These are phyloP conservation scores for Amblyjoppa proteus DNA, from an alignment of 2,888 invertebrate species.

Conservation along the genomic window DNA sequence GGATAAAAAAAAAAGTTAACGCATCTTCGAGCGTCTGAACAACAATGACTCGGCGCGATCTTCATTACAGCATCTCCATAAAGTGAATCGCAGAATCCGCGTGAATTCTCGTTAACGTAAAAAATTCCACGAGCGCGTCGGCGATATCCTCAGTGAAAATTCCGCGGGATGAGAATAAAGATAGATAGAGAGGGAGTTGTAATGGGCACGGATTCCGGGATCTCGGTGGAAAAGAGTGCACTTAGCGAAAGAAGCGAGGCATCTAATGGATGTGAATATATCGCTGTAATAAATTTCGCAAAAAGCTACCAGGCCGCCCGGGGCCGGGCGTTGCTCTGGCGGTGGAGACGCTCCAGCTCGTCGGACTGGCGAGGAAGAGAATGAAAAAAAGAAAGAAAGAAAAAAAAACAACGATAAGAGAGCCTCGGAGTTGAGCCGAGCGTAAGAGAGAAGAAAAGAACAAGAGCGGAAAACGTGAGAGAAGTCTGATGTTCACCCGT, in stretches of 20 bases:
- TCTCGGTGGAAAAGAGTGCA: constrained; percentile 73
- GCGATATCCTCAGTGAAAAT: constrained; percentile 2
- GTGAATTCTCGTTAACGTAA: constrained; percentile 6
- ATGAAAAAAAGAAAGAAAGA: constrained; percentile 16
- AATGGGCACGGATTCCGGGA: constrained; percentile 69
- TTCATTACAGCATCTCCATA: constrained; percentile 21
- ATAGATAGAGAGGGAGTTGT: constrained; percentile 36
- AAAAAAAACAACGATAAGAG: constrained; percentile 50
- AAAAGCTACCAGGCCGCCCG: constrained; percentile 76
- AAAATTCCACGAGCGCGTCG: constrained; percentile 19
- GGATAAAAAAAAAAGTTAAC: background rate
- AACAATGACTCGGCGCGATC: background rate
- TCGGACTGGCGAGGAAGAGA: constrained; percentile 30
- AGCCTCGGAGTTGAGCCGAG: constrained; percentile 44
- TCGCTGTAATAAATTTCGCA: constrained; percentile 84
- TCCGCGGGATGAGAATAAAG: background rate
- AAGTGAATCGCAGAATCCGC: background rate
- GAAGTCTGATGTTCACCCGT: constrained; percentile 58
- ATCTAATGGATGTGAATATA: constrained; percentile 85
- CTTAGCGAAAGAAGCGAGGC: constrained; percentile 79
- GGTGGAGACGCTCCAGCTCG: constrained; percentile 30
- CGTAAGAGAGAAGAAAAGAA: constrained; percentile 65
- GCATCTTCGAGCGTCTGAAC: background rate
- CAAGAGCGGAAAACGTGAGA: constrained; percentile 71
- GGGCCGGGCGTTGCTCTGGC: constrained; percentile 46